Evolutionary conservation across 2,888 invertebrate genomes (phyloP), one percentile per base, ranked within the genome.

Genomic region (Notocelia uddmanniana): DNA sequence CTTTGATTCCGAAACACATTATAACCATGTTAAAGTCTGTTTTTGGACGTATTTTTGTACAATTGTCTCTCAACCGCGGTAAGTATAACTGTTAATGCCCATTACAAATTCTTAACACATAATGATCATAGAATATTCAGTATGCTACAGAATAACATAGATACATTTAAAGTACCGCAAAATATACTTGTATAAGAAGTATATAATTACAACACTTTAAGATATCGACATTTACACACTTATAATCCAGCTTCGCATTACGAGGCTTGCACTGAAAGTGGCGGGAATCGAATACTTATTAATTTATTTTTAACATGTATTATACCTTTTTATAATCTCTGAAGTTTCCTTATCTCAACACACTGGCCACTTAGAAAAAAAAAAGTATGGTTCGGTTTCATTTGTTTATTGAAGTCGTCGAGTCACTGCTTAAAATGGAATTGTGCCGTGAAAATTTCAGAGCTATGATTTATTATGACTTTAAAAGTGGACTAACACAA

Each of bases 201-300:
- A 41, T 11, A 41, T 70, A 68, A 62, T 8, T 54, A 54, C 71
- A 64, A 59, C 63, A 48, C 26, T 57, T 34, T 31, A 62, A 63
- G 54, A 71, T 34, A 15, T 67, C 68, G 74, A 68, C 74, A 76
- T 77, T 78, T 77, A 76, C 77, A 77, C 78, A 78, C 77, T 69
- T 77, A 80, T 76, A 79, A 80, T 79, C 79, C 74, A 77, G 76
- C 69, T 75, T 71, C 73, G 68, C 68, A 37, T 64, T 66, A n/a
- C n/a, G n/a, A n/a, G n/a, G n/a, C n/a, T n/a, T n/a, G n/a, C n/a
- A n/a, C n/a, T n/a, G n/a, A n/a, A n/a, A n/a, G n/a, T n/a, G n/a
- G n/a, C n/a, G n/a, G n/a, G n/a, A n/a, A n/a, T n/a, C n/a, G n/a
- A n/a, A n/a, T n/a, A n/a, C n/a, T n/a, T n/a, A n/a, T n/a, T n/a